Base-by-base conservation (phyloP, 2,113 vertebrate genomes). In the Oreochromis aureus region DNA sequence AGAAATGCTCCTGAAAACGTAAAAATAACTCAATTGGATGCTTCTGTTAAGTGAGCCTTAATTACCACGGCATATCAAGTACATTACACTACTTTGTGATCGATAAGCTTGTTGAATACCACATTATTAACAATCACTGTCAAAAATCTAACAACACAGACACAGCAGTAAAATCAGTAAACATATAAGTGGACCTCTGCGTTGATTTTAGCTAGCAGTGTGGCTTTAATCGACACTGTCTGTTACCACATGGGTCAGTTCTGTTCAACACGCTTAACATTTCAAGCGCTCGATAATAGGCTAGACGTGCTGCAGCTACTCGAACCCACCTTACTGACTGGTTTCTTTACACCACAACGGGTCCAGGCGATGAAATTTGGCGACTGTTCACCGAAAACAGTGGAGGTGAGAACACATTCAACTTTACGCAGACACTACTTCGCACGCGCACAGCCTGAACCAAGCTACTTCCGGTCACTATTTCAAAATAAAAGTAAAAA, bases 401-500 rank as follows among this genome's bases (percentile, higher is more conserved):
- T 19, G 87, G 84, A 87, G 88, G 86, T 86, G 79, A 86, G 51
- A 6, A 7, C 80, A 55, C 15, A 4, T 1, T 7, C 53, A 59
- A 53, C 53, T 82, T 39, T 51, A 46, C 0, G 5, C 30, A 9
- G 13, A 5, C 2, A 4, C 2, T 18, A 8, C n/a, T 58, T 36
- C 46, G 16, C 30, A 36, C 18, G 41, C 16, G 2, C 15, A 18
- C 22, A 1, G 2, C 5, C 15, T 11, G 4, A 30, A 71, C 8
- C 8, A 5, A 56, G 9, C 83, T 24, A 7, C 4, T 89, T 94
- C 94, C 92, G 90, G 56, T 22, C 5, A 1, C 3, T 4, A 2
- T 82, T 93, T 93, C 90, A 93, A 66, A 93, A 61, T 91, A 92
- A 92, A 80, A 46, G 69, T 46, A 16, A 16, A 41, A 69, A 41